Base-by-base conservation (phyloP, 2,113 vertebrate species). In the Sciurus niger region DNA sequence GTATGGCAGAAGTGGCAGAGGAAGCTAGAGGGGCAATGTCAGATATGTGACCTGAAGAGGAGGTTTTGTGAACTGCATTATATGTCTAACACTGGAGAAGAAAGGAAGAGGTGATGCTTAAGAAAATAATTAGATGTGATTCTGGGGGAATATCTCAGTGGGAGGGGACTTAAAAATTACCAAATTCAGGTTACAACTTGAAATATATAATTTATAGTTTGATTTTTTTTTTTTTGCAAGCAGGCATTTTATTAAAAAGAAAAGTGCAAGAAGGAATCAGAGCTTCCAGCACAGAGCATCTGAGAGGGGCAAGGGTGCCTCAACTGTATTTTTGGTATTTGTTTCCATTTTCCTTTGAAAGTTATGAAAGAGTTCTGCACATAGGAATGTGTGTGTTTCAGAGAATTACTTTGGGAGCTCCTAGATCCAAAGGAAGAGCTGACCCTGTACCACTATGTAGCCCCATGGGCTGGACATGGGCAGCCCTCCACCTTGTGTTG, bases 331-430 rank as follows among this genome's bases (percentile, higher is more conserved):
- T 78, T 60, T 79, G 30, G 55, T 78, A 6, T 48, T 84, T 65
- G 74, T 79, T 84, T 84, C 37, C 58, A 46, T 84, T 94, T 84
- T 87, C 24, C 32, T 67, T 89, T 67, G 37, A 73, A 73, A 72
- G 34, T 72, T 72, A 20, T n/a, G 34, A 34, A 48, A 11, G 84
- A 70, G 32, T 77, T 76, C 13, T 84, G 4, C 51, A 51, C 4
- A 37, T 84, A 60, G 25, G 40, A 89, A 32, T 91, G 24, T 63
- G 60, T 28, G 9, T 63, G 11, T 0, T 48, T 48, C 55, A 72
- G 4, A 74, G 37, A 25, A 10, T 30, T 72, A 65, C 30, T 70
- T 88, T 43, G 79, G 40, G 73, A 53, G 53, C 28, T 24, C 43
- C 30, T 51, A 72, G 78, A 60, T 89, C 32, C 43, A 11, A n/a